Evolutionary conservation across 2,888 invertebrate genomes (phyloP), one percentile per base, ranked within the genome.

Genomic region (Dyspetes luteomarginatus): DNA sequence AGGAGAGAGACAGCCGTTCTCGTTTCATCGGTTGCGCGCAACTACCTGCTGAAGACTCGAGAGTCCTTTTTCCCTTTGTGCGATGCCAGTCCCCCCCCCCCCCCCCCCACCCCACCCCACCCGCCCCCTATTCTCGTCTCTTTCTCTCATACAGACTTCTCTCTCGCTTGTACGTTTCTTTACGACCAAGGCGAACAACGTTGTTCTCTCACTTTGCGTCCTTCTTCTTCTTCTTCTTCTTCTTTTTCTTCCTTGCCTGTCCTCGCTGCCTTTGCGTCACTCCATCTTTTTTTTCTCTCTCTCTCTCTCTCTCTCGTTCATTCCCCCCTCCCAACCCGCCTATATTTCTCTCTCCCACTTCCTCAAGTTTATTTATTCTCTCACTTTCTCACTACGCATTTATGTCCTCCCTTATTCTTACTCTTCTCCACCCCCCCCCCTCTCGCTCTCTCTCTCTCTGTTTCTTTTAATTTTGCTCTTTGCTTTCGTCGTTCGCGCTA

Each of bases 31-130:
- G 36, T n/a, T 24, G 58, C 36, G 9, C 41, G 73, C 43, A 36
- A 86, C 86, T 87, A 87, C 87, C 88, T n/a, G n/a, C n/a, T 86
- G 86, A 86, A 87, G 85, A 60, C 52, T 80, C 65, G 86, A 80
- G 71, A 80, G 64, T 87, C 85, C 86, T 86, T n/a, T n/a, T n/a
- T 88, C 87, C 85, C 86, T 88, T 88, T 88, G 88, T 88, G 87
- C 85, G 4, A 81, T 84, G 83, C 82, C 78, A n/a, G n/a, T n/a
- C n/a, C n/a, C n/a, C n/a, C n/a, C n/a, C n/a, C n/a, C n/a, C n/a
- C n/a, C n/a, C n/a, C n/a, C n/a, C n/a, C n/a, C n/a, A n/a, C n/a
- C n/a, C n/a, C n/a, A n/a, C n/a, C n/a, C n/a, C n/a, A n/a, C n/a
- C n/a, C n/a, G n/a, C 83, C 83, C 56, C 45, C 36, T 65, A 56